These are phyloP conservation scores for Melanotus villosus DNA, from an alignment of 2,888 invertebrate species.

Conservation along the genomic window DNA sequence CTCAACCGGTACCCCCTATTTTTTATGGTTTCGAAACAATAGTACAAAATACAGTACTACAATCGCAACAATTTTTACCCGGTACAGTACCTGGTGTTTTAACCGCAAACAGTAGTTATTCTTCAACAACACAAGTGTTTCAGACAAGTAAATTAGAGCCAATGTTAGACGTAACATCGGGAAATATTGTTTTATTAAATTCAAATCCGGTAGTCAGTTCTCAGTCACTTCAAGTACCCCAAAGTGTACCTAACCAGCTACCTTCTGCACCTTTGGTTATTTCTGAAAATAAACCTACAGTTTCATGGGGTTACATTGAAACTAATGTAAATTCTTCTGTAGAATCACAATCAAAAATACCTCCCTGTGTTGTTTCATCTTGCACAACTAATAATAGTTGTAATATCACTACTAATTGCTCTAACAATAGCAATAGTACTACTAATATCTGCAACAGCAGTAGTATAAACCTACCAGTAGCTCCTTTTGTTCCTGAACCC, in stretches of 20 bases:
- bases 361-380: conserved; percentile 29
- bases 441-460: conserved; percentile 65
- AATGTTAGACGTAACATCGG: conserved; percentile 81
- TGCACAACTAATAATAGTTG: conserved; percentile 57
- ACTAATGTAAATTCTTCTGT: conserved; percentile 42
- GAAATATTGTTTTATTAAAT: conserved; percentile 78
- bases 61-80: conserved; percentile 88
- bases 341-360: conserved; percentile 51
- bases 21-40: conserved; percentile 89
- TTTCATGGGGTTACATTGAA: conserved; percentile 36
- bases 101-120: conserved; percentile 86
- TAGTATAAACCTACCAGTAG: conserved; percentile 75
- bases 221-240: conserved; percentile 54
- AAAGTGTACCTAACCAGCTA: conserved; percentile 49
- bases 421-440: conserved; percentile 38
- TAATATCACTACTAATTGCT: no score
- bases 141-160: conserved; percentile 90
- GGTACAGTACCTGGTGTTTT: conserved; percentile 86
- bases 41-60: conserved; percentile 91
- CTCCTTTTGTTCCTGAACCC: conserved; percentile 71
- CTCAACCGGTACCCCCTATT: conserved; percentile 79
- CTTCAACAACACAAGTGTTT: conserved; percentile 87
- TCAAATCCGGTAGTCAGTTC: conserved; percentile 72
- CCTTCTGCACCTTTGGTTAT: conserved; percentile 41
- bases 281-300: conserved; percentile 41